These are phyloP conservation scores for Xiphydria camelus DNA, from an alignment of 2,888 invertebrate species.

Conservation along the genomic window DNA sequence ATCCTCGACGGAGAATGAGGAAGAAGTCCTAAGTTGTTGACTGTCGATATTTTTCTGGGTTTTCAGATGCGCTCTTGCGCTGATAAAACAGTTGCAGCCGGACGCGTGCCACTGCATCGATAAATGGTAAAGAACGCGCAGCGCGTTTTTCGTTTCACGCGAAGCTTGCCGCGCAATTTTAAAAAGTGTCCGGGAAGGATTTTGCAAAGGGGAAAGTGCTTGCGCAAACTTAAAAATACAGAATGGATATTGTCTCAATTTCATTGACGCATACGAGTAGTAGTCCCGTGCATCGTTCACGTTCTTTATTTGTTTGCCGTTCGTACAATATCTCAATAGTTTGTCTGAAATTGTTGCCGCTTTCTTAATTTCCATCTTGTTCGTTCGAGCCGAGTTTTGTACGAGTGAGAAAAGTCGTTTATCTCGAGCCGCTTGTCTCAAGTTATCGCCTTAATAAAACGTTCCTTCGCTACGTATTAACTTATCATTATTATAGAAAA, in stretches of 20 bases:
- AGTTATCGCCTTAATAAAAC: constrained; percentile 45
- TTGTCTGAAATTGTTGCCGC: constrained; percentile 39
- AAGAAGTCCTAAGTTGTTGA: neutral
- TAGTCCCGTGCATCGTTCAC: constrained; percentile 24
- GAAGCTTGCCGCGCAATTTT: no score
- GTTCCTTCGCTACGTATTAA: constrained; percentile 40
- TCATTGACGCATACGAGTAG: no score
- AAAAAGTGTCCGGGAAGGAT: no score
- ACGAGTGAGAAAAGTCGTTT: constrained; percentile 26
- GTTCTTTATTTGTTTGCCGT: constrained; percentile 44
- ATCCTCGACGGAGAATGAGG: neutral
- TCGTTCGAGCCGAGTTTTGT: constrained; percentile 23
- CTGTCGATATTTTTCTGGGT: no score
- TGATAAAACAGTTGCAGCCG: no score
- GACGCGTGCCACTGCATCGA: no score
- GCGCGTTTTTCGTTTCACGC: no score
- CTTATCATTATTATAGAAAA: constrained; percentile 46
- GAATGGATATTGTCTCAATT: no score
- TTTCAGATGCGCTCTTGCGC: no score
- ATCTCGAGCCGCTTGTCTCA: constrained; percentile 35
- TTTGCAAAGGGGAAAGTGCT: no score
- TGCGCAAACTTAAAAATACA: no score
- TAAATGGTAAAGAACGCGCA: no score
- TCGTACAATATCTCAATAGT: constrained; percentile 48
- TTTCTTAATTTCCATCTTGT: constrained; percentile 31